Percentiles rank a stretch among this genome's conserved stretches.
phyloP scores from a whole-genome alignment of 2,113 vertebrate genomes.

The Nannospalax galili region DNA sequence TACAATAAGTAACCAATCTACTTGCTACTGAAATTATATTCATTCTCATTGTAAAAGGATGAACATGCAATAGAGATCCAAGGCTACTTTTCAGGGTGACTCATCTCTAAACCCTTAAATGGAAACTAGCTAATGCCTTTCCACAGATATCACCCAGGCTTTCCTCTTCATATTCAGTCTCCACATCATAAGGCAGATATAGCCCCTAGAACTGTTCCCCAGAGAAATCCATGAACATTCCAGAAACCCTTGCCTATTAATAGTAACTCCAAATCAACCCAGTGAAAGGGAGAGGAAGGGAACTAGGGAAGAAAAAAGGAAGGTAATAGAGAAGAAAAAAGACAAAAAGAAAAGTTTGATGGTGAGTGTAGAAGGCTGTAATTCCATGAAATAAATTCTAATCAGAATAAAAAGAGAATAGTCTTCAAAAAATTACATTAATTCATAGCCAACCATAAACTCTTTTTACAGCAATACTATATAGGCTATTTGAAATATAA shows the following conservation, averaged over 20 bases:
- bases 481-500: background rate
- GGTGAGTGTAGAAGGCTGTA: background rate
- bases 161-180: background rate
- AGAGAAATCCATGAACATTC: background rate
- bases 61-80: constrained; percentile 11
- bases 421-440: background rate
- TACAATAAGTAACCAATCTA: background rate
- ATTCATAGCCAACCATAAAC: background rate
- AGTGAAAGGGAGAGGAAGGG: background rate
- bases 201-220: background rate
- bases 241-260: constrained; percentile 18
- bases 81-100: background rate
- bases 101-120: constrained; percentile 2
- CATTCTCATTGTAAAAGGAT: background rate
- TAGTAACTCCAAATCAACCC: background rate
- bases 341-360: background rate
- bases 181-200: background rate
- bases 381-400: constrained; percentile 1
- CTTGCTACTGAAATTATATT: constrained; percentile 47
- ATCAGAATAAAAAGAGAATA: background rate
- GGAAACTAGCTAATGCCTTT: background rate
- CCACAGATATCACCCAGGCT: background rate
- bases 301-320: background rate
- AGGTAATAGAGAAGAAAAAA: background rate
- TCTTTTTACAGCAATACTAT: constrained; percentile 7